Percentiles rank a stretch among this genome's conserved stretches.
Conservation (phyloP, 2,113 vertebrate species). For the Mobula birostris region DNA sequence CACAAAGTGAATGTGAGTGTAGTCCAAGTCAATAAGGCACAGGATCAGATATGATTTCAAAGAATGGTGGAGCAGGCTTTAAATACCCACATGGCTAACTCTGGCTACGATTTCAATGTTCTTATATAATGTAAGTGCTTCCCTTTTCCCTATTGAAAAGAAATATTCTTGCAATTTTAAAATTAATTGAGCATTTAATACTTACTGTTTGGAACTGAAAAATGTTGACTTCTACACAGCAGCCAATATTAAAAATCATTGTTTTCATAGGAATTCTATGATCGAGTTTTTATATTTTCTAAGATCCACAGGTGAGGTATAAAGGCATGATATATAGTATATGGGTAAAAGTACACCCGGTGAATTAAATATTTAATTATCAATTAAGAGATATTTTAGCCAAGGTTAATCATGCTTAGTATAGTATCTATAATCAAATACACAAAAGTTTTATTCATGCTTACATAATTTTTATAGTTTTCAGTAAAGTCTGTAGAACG, state of each 20-base stretch:
- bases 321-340: not conserved
- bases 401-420: not conserved
- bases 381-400: not conserved
- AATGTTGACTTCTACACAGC: not conserved
- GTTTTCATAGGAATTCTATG: not conserved
- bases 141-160: not conserved
- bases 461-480: not conserved
- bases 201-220: not conserved
- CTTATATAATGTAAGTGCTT: not conserved
- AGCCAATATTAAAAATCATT: not conserved
- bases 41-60: no score
- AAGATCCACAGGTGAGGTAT: not conserved
- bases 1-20: no score
- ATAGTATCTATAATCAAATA: not conserved
- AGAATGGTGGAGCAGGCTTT: no score
- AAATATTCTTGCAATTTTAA: not conserved
- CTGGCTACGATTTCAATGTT: no score
- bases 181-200: not conserved
- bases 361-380: not conserved
- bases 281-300: not conserved
- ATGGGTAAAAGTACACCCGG: not conserved
- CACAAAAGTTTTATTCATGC: not conserved
- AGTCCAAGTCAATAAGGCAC: no score
- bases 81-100: no score
- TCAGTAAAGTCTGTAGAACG: not conserved